A percentile compares a stretch with the other conserved stretches of the same genome.
These are phyloP conservation scores for Apamea crenata DNA, from an alignment of 2,888 invertebrate species.

Conservation along the genomic window DNA sequence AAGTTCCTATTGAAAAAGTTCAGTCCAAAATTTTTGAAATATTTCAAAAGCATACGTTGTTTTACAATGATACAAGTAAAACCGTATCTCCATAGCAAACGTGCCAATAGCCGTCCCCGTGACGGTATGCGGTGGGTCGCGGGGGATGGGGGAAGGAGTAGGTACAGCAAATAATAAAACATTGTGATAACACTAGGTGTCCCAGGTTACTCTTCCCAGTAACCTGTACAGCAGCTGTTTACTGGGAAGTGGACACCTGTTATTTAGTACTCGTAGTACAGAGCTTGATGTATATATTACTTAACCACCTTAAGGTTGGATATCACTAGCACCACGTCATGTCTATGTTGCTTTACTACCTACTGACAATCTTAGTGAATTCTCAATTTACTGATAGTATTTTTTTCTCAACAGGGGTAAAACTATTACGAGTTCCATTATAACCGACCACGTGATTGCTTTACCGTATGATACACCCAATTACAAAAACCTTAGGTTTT, in stretches of 20 bases:
- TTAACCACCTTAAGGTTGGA: neutral
- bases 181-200: slow-evolving; percentile 12
- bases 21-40: neutral
- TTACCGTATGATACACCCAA: neutral
- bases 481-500: neutral
- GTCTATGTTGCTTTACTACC: too few relatives aligned
- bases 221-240: too few relatives aligned
- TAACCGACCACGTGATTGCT: neutral
- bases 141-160: neutral
- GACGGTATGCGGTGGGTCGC: too few relatives aligned
- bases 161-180: slow-evolving; percentile 30
- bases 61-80: neutral
- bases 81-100: neutral
- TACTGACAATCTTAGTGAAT: neutral
- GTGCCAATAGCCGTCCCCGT: neutral
- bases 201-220: too few relatives aligned
- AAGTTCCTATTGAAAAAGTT: neutral
- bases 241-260: neutral
- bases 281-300: too few relatives aligned
- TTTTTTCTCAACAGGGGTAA: neutral
- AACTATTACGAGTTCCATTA: neutral
- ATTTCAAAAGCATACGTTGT: neutral
- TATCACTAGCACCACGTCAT: neutral
- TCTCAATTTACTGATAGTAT: neutral
- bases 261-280: too few relatives aligned